phyloP scores from a whole-genome alignment of 2,113 vertebrate species.

The Hiodon alosoides region DNA sequence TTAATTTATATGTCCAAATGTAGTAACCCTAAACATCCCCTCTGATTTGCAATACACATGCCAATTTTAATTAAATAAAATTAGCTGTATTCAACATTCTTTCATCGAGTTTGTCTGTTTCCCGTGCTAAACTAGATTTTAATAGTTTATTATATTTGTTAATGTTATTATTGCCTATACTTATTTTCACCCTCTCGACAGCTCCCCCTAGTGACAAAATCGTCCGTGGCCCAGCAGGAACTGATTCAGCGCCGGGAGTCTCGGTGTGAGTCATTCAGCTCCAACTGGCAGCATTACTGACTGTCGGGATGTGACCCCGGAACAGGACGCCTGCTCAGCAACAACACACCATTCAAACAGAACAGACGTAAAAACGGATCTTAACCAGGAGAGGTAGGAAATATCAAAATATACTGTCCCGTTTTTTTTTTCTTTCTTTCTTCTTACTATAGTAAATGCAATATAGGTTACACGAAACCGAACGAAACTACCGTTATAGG shows the following conservation, averaged over 20 bases:
- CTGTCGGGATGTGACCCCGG: constrained; percentile 77
- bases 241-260: constrained; percentile 35
- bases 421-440: background rate
- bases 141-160: background rate
- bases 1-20: no score
- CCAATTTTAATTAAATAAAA: no score
- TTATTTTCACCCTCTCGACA: background rate
- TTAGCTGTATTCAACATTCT: background rate
- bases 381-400: constrained; percentile 72
- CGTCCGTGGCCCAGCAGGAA: background rate
- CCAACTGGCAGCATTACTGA: constrained; percentile 48
- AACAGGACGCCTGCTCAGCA: constrained; percentile 67
- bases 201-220: constrained; percentile 42
- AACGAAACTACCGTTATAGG: constrained; percentile 30
- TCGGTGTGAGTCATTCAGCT: constrained; percentile 46
- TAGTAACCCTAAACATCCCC: no score
- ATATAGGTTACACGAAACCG: background rate
- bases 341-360: constrained; percentile 67
- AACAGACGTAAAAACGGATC: constrained; percentile 62
- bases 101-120: no score
- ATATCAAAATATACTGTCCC: background rate
- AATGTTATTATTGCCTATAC: background rate
- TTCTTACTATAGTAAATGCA: background rate
- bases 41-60: no score
- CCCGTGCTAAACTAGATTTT: background rate